phyloP scores from a whole-genome alignment of 2,113 vertebrate species.

The Sardina pilchardus region DNA sequence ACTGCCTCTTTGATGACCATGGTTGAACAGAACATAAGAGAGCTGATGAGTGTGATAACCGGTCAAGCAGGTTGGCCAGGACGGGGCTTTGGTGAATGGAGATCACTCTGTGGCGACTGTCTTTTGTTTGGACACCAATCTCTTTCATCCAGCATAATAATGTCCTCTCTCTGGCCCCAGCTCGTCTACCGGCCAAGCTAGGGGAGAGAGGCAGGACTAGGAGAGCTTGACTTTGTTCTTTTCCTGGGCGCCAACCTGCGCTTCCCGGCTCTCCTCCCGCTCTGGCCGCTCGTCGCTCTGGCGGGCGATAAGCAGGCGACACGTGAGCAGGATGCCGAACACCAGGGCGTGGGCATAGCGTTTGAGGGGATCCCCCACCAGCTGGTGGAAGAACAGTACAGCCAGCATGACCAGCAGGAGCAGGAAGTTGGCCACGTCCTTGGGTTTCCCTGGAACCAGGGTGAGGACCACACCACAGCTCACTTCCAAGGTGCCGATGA shows the following conservation, averaged over 20 bases:
- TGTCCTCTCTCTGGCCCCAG: neutral
- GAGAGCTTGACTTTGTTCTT: slow-evolving; percentile 96
- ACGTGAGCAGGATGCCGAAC: slow-evolving; percentile 96
- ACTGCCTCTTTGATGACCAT: slow-evolving; percentile 20
- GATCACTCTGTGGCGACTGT: slow-evolving; percentile 55
- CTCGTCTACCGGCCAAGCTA: slow-evolving; percentile 17
- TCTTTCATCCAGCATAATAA: slow-evolving; percentile 53
- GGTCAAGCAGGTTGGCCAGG: slow-evolving; percentile 36
- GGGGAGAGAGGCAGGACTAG: slow-evolving; percentile 63
- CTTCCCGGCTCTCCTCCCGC: slow-evolving; percentile 81
- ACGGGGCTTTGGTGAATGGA: slow-evolving; percentile 32
- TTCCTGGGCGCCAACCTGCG: slow-evolving; percentile 78
- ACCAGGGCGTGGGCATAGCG: slow-evolving; percentile 95
- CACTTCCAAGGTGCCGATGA: slow-evolving; percentile 91
- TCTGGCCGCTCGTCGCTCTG: slow-evolving; percentile 86
- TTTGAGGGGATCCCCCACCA: slow-evolving; percentile 95
- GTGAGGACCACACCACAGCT: slow-evolving; percentile 92
- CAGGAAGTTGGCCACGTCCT: slow-evolving; percentile 96
- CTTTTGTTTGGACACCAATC: slow-evolving; percentile 51
- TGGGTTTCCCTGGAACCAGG: slow-evolving; percentile 90
- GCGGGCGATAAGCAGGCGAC: slow-evolving; percentile 91
- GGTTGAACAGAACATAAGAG: slow-evolving; percentile 53
- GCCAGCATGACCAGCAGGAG: slow-evolving; percentile 92
- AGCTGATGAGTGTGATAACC: slow-evolving; percentile 47
- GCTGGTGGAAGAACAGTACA: slow-evolving; percentile 95